Evolutionary conservation across 2,888 invertebrate species (phyloP), one percentile per base, ranked within the genome.

Genomic region (Sialis fuliginosa): DNA sequence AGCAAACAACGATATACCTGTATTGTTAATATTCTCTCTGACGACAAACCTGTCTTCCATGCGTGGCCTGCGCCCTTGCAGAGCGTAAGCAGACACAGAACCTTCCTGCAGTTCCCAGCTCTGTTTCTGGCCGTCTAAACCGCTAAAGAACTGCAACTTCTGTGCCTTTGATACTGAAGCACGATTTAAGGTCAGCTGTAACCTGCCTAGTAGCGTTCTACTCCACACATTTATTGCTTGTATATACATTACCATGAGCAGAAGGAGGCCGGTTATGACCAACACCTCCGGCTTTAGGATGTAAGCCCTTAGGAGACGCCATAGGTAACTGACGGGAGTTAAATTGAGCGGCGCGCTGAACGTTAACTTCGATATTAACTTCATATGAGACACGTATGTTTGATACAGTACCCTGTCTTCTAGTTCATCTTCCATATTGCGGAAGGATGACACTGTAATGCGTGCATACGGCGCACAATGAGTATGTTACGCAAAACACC

Each of bases 31-130:
- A 60, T 90, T 81, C 63, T 85, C 83, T 54, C 88, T 81, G 46
- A 92, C 78, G 48, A 89, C 87, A 64, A 89, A 93, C 59, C 92
- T 74, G 65, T 95, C 93, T 70, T 95, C 95, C 93, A 95, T 95
- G 54, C 83, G 83, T 51, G 84, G 79, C 58, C 93, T 70, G 52
- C 90, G 74, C 2, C 95, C 95, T 66, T 90, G 86, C 51, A 95
- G 78, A 32, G 93, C 92, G 66, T 85, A 93, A 40, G 82, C 90
- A 32, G 89, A 87, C 55, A 87, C 80, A 51, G 81, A 71, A 6
- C 75, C 75, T 44, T 81, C 77, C 58, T 79, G 76, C 50, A 82
- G 67, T 58, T 90, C 82, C 90, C 91, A 92, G 55, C 72, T 72
- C 48, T 72, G 66, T 55, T 74, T 71, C 51, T 72, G 67, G 4